Conservation (phyloP, 2,113 vertebrate species). For the Mionectes macconnelli region DNA sequence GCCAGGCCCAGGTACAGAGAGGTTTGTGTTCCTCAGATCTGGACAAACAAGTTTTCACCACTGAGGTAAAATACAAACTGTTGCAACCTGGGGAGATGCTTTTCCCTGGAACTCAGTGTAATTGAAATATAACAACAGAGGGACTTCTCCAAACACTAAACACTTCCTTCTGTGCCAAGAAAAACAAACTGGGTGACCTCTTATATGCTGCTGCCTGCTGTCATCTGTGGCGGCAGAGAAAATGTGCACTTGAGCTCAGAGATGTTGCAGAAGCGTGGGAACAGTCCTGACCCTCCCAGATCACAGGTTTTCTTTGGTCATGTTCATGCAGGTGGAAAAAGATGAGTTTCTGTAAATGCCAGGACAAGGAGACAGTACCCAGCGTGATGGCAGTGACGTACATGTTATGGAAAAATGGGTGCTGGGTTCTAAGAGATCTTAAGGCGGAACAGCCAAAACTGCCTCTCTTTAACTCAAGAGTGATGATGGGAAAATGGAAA, state of each 20-base stretch:
- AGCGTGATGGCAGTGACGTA: background rate
- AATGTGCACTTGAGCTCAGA: background rate
- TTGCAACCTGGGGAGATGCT: background rate
- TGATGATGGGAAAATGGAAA: constrained; percentile 70
- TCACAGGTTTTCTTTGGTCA: background rate
- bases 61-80: background rate
- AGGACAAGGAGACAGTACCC: background rate
- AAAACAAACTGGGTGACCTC: constrained; percentile 6
- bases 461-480: constrained; percentile 45
- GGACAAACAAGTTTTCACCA: background rate
- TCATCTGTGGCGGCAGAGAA: background rate
- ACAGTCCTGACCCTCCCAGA: background rate
- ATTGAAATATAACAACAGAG: background rate
- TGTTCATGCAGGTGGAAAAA: background rate
- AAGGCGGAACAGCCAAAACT: constrained; percentile 28
- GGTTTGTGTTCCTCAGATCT: background rate
- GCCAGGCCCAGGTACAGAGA: background rate
- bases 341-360: background rate
- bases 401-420: constrained; percentile 38
- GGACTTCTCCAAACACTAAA: constrained; percentile 35
- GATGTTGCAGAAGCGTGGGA: background rate
- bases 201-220: background rate
- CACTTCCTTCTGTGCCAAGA: background rate
- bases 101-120: background rate
- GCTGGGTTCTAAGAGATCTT: background rate